These are phyloP conservation scores for Anagyrus pseudococci DNA, from an alignment of 2,888 invertebrate genomes.

Conservation along the genomic window DNA sequence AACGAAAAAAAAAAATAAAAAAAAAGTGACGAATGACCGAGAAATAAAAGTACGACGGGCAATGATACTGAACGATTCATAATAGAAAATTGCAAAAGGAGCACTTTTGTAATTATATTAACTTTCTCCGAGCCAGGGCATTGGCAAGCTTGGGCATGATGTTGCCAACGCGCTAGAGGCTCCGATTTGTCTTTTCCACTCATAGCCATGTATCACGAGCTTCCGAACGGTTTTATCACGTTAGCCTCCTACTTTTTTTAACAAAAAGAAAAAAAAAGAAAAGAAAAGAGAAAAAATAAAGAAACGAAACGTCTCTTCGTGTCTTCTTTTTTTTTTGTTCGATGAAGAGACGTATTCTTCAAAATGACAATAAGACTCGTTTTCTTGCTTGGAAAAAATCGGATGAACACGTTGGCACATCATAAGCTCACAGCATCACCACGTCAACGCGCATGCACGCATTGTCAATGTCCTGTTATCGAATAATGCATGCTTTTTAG, in stretches of 20 bases:
- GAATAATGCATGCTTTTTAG: constrained; percentile 57
- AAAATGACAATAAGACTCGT: constrained; percentile 1
- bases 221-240: constrained; percentile 33
- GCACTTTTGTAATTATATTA: constrained; percentile 50
- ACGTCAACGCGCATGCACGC: constrained; percentile 60
- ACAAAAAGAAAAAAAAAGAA: too few relatives aligned
- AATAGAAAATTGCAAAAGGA: constrained; percentile 52
- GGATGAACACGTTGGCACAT: constrained; percentile 57
- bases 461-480: constrained; percentile 63
- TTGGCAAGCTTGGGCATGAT: constrained; percentile 73
- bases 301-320: background rate
- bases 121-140: constrained; percentile 80
- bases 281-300: too few relatives aligned
- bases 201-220: constrained; percentile 13
- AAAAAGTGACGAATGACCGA: constrained; percentile 31
- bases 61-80: constrained; percentile 31
- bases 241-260: constrained; percentile 9
- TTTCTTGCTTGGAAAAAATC: constrained; percentile 5
- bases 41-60: constrained; percentile 32
- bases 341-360: constrained; percentile 3
- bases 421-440: constrained; percentile 59
- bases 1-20: constrained; percentile 21
- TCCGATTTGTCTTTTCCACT: constrained; percentile 40
- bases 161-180: constrained; percentile 59
- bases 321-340: constrained; percentile 25